Evolutionary conservation across 2,888 invertebrate species (phyloP), one percentile per base, ranked within the genome.

Genomic region (Dasysyrphus albostriatus): DNA sequence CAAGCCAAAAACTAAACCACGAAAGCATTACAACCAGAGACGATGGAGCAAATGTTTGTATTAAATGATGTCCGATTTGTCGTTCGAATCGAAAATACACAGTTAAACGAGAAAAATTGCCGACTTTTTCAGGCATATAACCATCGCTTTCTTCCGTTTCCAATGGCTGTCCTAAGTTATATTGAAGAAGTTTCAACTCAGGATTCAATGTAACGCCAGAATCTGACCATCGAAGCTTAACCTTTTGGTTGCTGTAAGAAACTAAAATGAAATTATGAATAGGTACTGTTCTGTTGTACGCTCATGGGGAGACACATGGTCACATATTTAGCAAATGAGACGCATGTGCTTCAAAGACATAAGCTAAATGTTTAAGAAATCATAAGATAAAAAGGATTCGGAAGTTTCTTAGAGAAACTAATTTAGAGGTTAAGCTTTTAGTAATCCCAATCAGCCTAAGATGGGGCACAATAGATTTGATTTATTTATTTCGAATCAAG

Each of bases 1-100:
- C 97, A 37, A 97, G 92, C 97, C 97, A 97, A 91, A 97, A 97
- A 90, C 97, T 96, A 91, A 97, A 97, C 97, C 97, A 97, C 4
- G 96, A 97, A 8, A 97, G 91, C 94, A 96, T 95, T 10, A 97
- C 97, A 8, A 97, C 96, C 39, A 97, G 92, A 0, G 96, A 95
- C 2, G 97, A 97, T 0, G 97, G 97, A 0, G 96, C 96, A 91
- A 97, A 97, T 8, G 97, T 96, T 92, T 97, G 97, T 88, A 97
- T 97, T 69, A 97, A 92, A 90, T 97, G 97, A 91, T 97, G 97
- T 0, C 97, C 97, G 72, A 97, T 96, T 92, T 97, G 96, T 10
- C 97, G 94, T 92, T 97, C 96, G 90, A 97, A 97, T 67, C 95
- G 94, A 91, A 97, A 96, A 93, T 95, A 96, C 0, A 96, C 96